Evolutionary conservation across 2,888 invertebrate species (phyloP).

Genomic region (Adela reaumurella): DNA sequence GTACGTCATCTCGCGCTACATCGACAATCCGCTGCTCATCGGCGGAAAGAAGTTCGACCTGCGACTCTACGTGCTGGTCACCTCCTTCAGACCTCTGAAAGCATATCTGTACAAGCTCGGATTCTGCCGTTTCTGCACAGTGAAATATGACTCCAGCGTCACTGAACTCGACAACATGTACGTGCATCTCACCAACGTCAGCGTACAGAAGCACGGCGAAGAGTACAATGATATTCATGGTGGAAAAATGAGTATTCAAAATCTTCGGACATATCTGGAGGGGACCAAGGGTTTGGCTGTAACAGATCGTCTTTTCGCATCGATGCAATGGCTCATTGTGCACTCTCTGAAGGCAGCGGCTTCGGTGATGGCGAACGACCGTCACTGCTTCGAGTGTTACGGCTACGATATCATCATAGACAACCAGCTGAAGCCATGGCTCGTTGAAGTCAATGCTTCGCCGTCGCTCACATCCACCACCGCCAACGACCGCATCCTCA

Average conservation of each 20-base stretch:
- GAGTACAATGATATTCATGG: slow-evolving; percentile 94
- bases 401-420: slow-evolving; percentile 97
- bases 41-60: slow-evolving; percentile 96
- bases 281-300: slow-evolving; percentile 86
- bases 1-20: slow-evolving; percentile 96
- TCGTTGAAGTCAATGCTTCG: slow-evolving; percentile 94
- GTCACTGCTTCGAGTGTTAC: slow-evolving; percentile 91
- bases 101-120: slow-evolving; percentile 90
- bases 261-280: slow-evolving; percentile 84
- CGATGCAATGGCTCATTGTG: slow-evolving; percentile 86
- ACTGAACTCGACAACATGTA: slow-evolving; percentile 89
- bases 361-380: slow-evolving; percentile 90
- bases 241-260: slow-evolving; percentile 91
- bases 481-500: slow-evolving; percentile 88
- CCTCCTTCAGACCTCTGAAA: slow-evolving; percentile 89
- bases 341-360: slow-evolving; percentile 92
- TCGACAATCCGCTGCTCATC: slow-evolving; percentile 90
- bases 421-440: slow-evolving; percentile 89
- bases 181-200: slow-evolving; percentile 93
- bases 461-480: slow-evolving; percentile 94
- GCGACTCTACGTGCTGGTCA: slow-evolving; percentile 86
- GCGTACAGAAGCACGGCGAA: slow-evolving; percentile 94
- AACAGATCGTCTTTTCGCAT: slow-evolving; percentile 83
- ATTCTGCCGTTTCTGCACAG: slow-evolving; percentile 94
- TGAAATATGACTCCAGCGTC: slow-evolving; percentile 88